Conservation (phyloP, 2,888 invertebrate species). For the Tetragonula carbonaria region DNA sequence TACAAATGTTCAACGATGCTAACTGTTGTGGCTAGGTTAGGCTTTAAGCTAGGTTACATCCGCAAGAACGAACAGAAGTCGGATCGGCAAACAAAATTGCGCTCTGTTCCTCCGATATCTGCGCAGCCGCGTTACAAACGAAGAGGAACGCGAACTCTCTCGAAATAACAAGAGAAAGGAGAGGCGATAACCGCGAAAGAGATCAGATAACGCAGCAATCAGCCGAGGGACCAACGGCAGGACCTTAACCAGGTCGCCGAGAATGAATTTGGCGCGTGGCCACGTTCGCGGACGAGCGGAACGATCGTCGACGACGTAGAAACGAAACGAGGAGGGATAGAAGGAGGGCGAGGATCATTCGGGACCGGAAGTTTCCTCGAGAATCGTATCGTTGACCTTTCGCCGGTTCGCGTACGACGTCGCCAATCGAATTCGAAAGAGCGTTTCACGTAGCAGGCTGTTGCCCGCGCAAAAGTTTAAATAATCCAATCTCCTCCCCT, state of each 20-base stretch:
- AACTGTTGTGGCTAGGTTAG: no score
- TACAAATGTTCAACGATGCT: no score
- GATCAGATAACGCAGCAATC: slow-evolving; percentile 35
- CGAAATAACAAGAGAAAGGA: neutral
- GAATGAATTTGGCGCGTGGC: slow-evolving; percentile 56
- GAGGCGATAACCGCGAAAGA: slow-evolving; percentile 25
- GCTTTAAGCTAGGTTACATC: no score
- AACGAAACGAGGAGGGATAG: neutral
- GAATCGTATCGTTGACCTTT: slow-evolving; percentile 49
- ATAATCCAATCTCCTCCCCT: slow-evolving; percentile 66
- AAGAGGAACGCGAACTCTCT: neutral
- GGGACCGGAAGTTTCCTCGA: slow-evolving; percentile 31
- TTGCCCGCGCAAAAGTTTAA: slow-evolving; percentile 63
- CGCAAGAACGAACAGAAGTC: no score
- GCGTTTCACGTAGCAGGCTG: slow-evolving; percentile 22
- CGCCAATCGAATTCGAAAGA: slow-evolving; percentile 48
- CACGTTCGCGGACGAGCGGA: slow-evolving; percentile 23
- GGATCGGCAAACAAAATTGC: neutral
- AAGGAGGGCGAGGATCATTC: slow-evolving; percentile 3
- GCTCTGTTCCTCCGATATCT: neutral
- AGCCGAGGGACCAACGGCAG: neutral
- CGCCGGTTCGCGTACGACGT: neutral
- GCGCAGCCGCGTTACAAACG: neutral
- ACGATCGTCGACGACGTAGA: slow-evolving; percentile 7
- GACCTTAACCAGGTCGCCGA: slow-evolving; percentile 34